Percentiles rank a stretch among this genome's conserved stretches.
phyloP scores from a whole-genome alignment of 2,888 invertebrate species.

The Epinotia bilunana region DNA sequence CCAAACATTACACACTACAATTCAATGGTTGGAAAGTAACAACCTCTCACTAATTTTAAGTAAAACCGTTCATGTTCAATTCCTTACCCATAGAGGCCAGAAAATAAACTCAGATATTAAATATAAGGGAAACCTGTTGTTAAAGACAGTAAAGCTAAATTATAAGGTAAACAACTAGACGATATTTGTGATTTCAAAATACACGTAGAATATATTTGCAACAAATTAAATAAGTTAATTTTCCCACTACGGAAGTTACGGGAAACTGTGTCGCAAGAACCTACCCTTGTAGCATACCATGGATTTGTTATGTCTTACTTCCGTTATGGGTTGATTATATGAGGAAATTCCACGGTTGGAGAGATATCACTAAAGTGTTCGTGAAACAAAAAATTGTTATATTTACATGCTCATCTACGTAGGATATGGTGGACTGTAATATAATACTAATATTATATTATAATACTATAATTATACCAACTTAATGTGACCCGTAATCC shows the following conservation, averaged over 20 bases:
- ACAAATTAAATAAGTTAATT: too few species aligned
- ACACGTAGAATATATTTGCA: too few species aligned
- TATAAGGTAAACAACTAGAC: background rate
- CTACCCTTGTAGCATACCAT: too few species aligned
- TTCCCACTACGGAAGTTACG: too few species aligned
- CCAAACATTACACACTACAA: background rate
- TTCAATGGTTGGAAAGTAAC: background rate
- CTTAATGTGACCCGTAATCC: too few species aligned
- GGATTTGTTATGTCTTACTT: background rate
- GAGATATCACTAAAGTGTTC: background rate
- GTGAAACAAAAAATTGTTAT: background rate
- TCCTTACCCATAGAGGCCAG: background rate
- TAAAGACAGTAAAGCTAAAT: background rate
- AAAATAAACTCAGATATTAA: background rate
- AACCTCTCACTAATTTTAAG: background rate
- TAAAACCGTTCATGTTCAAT: background rate
- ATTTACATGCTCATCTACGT: too few species aligned
- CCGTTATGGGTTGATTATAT: background rate
- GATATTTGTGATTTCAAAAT: too few species aligned
- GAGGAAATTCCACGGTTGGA: background rate
- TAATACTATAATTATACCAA: too few species aligned
- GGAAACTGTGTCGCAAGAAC: too few species aligned
- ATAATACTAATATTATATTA: too few species aligned
- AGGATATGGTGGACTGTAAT: too few species aligned
- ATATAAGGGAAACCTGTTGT: background rate